A percentile compares a stretch with the other conserved stretches of the same genome.
Evolutionary conservation across 2,113 vertebrate genomes (phyloP).

Genomic region (Alexandromys fortis): DNA sequence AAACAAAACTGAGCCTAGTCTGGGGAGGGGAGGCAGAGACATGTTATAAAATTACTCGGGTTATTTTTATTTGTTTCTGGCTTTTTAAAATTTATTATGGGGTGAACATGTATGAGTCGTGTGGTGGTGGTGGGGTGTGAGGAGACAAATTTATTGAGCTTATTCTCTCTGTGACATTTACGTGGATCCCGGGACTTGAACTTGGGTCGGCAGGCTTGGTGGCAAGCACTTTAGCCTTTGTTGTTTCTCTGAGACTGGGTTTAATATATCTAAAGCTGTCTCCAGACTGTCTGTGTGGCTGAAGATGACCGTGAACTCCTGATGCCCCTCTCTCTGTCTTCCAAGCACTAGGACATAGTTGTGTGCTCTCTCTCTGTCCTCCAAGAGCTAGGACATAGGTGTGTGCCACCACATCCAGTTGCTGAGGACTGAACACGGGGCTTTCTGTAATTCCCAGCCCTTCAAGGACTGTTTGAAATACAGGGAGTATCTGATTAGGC

Average conservation of each 20-base stretch:
- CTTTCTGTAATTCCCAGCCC: background rate
- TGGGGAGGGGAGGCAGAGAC: background rate
- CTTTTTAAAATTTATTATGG: background rate
- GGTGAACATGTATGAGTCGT: background rate
- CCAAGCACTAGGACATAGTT: background rate
- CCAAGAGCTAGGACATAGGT: background rate
- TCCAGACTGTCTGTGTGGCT: background rate
- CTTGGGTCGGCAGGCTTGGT: background rate
- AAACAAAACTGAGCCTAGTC: background rate
- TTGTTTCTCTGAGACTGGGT: background rate
- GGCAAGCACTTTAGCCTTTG: no score
- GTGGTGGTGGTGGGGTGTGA: no score
- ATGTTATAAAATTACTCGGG: background rate
- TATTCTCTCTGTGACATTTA: background rate
- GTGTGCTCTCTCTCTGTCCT: background rate
- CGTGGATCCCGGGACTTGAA: background rate
- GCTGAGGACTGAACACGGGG: background rate
- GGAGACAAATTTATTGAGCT: background rate
- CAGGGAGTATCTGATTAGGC: background rate
- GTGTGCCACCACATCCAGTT: background rate
- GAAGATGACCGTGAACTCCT: background rate
- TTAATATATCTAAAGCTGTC: background rate
- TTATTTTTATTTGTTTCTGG: background rate
- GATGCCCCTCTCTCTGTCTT: background rate
- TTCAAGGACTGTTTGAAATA: background rate